Percentiles rank a stretch among this genome's conserved stretches.
These are phyloP conservation scores for Labroides dimidiatus DNA, from an alignment of 2,797 vertebrate species.

Conservation along the genomic window DNA sequence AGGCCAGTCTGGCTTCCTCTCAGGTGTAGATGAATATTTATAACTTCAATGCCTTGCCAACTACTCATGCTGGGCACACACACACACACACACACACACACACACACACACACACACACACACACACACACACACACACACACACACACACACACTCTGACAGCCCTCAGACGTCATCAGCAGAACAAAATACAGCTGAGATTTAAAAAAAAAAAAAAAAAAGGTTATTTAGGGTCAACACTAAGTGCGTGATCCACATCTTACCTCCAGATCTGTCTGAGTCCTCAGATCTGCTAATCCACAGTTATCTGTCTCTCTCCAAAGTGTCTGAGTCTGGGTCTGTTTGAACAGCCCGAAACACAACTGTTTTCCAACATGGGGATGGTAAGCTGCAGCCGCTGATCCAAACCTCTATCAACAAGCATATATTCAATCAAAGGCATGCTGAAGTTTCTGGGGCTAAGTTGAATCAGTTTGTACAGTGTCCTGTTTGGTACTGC, in stretches of 20 bases:
- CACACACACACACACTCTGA: neutral
- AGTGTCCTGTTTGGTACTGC: constrained; percentile 27
- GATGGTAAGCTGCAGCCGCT: constrained; percentile 46
- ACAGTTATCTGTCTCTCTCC: constrained; percentile 55
- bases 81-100: neutral
- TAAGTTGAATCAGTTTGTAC: constrained; percentile 47
- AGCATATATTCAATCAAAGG: constrained; percentile 61
- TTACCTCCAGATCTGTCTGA: constrained; percentile 23
- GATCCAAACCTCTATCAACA: constrained; percentile 70
- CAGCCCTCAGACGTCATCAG: constrained; percentile 18
- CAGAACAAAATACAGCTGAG: constrained; percentile 22
- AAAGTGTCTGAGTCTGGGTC: constrained; percentile 55
- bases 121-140: neutral
- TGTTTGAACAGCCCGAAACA: constrained; percentile 52
- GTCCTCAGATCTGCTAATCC: constrained; percentile 49
- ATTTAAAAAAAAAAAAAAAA: constrained; percentile 9
- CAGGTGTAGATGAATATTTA: constrained; percentile 48
- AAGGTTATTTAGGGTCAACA: constrained; percentile 19
- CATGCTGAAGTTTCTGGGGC: constrained; percentile 46
- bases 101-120: neutral
- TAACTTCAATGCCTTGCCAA: constrained; percentile 1
- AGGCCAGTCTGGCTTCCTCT: constrained; percentile 30
- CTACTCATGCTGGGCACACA: constrained; percentile 4
- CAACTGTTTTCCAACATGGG: constrained; percentile 61
- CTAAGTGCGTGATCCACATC: constrained; percentile 32